Percentiles rank a stretch among this genome's conserved stretches.
phyloP scores from a whole-genome alignment of 2,888 invertebrate genomes.

The Lordiphosa andalusiaca region DNA sequence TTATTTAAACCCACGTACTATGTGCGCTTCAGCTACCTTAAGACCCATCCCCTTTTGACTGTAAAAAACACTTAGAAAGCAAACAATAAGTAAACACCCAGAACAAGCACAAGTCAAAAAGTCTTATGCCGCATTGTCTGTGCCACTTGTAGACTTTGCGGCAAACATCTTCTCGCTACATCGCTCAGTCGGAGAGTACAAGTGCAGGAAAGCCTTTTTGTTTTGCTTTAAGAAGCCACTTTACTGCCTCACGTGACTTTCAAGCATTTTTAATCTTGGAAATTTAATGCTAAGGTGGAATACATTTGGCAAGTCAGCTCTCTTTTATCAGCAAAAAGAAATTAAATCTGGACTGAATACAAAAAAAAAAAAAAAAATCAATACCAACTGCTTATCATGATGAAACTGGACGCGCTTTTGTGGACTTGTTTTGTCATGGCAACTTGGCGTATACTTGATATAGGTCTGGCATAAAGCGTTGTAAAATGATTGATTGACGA shows the following conservation, averaged over 20 bases:
- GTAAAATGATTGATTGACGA: constrained; percentile 61
- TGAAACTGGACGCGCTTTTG: constrained; percentile 23
- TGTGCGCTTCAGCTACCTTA: too few species aligned
- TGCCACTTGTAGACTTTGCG: constrained; percentile 52
- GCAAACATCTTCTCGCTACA: constrained; percentile 33
- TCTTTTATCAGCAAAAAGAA: constrained; percentile 38
- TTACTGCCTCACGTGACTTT: constrained; percentile 37
- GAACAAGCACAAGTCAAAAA: constrained; percentile 17
- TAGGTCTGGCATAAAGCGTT: constrained; percentile 29
- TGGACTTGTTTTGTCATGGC: constrained; percentile 27
- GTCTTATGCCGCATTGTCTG: constrained; percentile 24
- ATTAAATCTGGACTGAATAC: constrained; percentile 15
- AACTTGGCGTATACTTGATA: constrained; percentile 57
- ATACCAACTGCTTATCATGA: constrained; percentile 52
- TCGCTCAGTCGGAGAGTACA: not conserved
- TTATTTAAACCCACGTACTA: too few species aligned
- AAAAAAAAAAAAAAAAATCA: constrained; percentile 47
- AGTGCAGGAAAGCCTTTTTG: constrained; percentile 3
- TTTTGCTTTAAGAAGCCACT: constrained; percentile 57
- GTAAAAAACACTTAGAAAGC: constrained; percentile 1
- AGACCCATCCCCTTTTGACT: not conserved
- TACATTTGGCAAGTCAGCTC: constrained; percentile 32
- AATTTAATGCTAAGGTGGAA: constrained; percentile 9
- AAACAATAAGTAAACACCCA: constrained; percentile 10
- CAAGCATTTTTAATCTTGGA: constrained; percentile 7